These are phyloP conservation scores for Capromys pilorides DNA, from an alignment of 2,797 vertebrate species.

Conservation along the genomic window DNA sequence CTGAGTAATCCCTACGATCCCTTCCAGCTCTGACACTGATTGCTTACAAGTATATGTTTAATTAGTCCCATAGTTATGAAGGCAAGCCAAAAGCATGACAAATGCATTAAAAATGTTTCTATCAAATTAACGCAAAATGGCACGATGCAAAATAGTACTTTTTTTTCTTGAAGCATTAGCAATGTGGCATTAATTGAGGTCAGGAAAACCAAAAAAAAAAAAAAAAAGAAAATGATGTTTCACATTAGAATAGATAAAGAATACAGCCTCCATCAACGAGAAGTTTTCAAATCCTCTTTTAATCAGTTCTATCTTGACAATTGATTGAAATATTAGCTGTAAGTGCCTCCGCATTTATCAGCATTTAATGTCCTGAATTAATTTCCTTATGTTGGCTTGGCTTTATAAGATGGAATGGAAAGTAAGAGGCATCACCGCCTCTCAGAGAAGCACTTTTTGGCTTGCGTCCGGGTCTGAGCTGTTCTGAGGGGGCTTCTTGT, in stretches of 20 bases:
- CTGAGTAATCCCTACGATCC: conserved; percentile 57
- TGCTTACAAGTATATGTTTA: conserved; percentile 72
- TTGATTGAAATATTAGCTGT: conserved; percentile 77
- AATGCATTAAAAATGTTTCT: conserved; percentile 74
- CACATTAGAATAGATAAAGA: conserved; percentile 43
- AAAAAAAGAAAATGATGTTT: conserved; percentile 57
- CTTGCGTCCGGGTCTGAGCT: not conserved
- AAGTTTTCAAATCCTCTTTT: conserved; percentile 57
- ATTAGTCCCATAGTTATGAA: conserved; percentile 72
- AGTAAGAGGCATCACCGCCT: not conserved
- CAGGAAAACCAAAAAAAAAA: conserved; percentile 59
- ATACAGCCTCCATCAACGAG: conserved; percentile 8
- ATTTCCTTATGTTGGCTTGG: conserved; percentile 10
- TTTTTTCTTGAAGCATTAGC: conserved; percentile 25
- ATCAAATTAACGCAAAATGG: conserved; percentile 67
- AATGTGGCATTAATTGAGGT: conserved; percentile 44
- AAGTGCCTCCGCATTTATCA: conserved; percentile 71
- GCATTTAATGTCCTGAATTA: conserved; percentile 66
- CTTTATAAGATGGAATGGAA: conserved; percentile 55
- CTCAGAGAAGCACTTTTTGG: not conserved
- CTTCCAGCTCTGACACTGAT: conserved; percentile 70
- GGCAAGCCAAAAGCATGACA: conserved; percentile 60
- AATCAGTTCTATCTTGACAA: conserved; percentile 70
- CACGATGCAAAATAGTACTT: conserved; percentile 47
- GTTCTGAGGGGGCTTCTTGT: not conserved